Percentiles rank a stretch among this genome's conserved stretches.
Conservation (phyloP, 2,113 vertebrate species). For the Rhinichthys klamathensis region DNA sequence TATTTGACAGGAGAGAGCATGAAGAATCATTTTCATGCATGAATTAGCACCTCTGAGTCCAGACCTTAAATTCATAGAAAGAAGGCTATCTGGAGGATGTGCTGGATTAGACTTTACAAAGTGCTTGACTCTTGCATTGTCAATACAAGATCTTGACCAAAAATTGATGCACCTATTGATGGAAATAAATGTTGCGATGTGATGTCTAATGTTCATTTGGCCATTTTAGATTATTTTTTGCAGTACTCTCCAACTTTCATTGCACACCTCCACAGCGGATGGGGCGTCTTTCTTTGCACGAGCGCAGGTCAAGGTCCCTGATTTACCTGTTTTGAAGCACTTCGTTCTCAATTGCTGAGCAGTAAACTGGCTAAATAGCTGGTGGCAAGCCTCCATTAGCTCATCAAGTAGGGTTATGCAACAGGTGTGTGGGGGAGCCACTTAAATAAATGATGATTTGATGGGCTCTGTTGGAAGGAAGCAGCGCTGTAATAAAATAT, state of each 20-base stretch:
- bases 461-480: slow-evolving; percentile 33
- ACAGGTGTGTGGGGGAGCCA: slow-evolving; percentile 51
- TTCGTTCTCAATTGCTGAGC: background rate
- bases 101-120: no score
- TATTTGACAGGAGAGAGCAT: no score
- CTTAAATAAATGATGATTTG: slow-evolving; percentile 53
- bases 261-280: background rate
- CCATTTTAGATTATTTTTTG: background rate
- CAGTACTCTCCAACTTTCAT: background rate
- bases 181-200: no score
- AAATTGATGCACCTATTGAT: no score
- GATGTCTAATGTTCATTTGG: background rate
- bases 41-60: no score
- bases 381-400: slow-evolving; percentile 4
- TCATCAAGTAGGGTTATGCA: slow-evolving; percentile 45
- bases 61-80: no score
- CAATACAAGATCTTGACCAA: no score
- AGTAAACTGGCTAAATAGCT: slow-evolving; percentile 1
- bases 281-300: background rate
- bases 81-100: no score
- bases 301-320: background rate
- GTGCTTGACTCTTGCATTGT: no score
- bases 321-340: slow-evolving; percentile 12
- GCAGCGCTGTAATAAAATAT: slow-evolving; percentile 36
- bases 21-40: no score